Evolutionary conservation across 2,888 invertebrate genomes (phyloP).

Genomic region (Maniola hyperantus): DNA sequence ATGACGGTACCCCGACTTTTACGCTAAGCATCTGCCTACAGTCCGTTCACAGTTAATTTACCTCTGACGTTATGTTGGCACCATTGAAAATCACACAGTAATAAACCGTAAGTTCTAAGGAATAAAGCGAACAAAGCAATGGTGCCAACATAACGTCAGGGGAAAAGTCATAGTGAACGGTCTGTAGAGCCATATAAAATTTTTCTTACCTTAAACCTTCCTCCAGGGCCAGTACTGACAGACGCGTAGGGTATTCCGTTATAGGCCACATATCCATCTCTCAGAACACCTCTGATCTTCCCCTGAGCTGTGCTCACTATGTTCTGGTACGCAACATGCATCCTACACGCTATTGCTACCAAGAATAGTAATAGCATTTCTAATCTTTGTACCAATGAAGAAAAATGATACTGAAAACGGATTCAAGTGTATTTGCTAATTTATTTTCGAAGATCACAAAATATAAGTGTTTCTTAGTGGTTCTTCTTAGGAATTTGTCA

Average conservation of each 20-base stretch:
- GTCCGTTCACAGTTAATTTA: too few species aligned
- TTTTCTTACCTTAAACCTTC: constrained; percentile 60
- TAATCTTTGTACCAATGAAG: background rate
- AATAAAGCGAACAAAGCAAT: too few species aligned
- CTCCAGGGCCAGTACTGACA: constrained; percentile 41
- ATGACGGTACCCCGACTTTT: too few species aligned
- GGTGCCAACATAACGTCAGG: too few species aligned
- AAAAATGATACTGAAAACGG: background rate
- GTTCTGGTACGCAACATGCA: constrained; percentile 43
- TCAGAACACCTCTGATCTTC: constrained; percentile 51
- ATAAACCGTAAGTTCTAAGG: too few species aligned
- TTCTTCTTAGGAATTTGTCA: too few species aligned
- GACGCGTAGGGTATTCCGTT: constrained; percentile 68
- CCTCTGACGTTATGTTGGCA: too few species aligned
- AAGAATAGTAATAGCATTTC: constrained; percentile 18
- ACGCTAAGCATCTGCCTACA: too few species aligned
- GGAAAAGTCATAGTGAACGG: too few species aligned
- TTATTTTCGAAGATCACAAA: background rate
- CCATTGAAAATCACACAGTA: too few species aligned
- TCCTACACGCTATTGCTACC: constrained; percentile 10
- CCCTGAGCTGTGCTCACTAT: constrained; percentile 65
- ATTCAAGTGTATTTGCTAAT: background rate
- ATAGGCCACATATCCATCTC: constrained; percentile 63
- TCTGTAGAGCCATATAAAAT: too few species aligned
- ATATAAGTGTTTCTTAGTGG: background rate